Base-by-base conservation (phyloP, 1,140 invertebrate genomes). In the Lasioglossum albipes region DNA sequence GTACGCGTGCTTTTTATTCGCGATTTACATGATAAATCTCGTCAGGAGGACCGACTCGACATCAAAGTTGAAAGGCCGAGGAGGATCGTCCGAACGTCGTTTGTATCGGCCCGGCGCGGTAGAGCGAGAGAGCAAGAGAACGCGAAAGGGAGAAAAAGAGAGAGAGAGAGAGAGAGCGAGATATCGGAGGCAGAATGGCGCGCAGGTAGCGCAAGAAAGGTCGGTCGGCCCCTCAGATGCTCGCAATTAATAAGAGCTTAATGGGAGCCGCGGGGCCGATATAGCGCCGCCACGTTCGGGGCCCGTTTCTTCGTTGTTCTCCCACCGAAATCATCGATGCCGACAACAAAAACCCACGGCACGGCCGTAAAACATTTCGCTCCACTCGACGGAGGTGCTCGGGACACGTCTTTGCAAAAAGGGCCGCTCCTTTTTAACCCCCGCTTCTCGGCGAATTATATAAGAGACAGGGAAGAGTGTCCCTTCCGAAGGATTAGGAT, bases 171-270 rank as follows among this genome's bases (percentile, higher is more conserved):
- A 45, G 7, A 12, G 49, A 16, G 49, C 49, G 83, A 73, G 52
- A 54, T 62, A 82, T 59, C 45, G 49, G 45, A 74, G 86, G 84
- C 85, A 87, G 91, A 93, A 92, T 92, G 92, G 92, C 90, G 91
- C 89, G 89, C 91, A 90, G 91, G 88, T 90, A 89, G 84, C 76
- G 87, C 91, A 93, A 92, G 91, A 93, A 92, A 92, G 85, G 79
- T 87, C 87, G 82, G 89, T 90, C 91, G 92, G 91, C 87, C 86
- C 87, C 85, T 93, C 88, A 91, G 92, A 93, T 93, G 91, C 91
- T 91, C 86, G 90, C 91, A 93, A 93, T 93, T 93, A 93, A 93
- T 93, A 93, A 93, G 90, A 90, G 90, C 91, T 91, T 93, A 93
- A 93, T 93, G 91, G 92, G 90, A 86, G 89, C 90, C 83, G 87